phyloP scores from a whole-genome alignment of 2,113 vertebrate species.

The Centropus bengalensis region DNA sequence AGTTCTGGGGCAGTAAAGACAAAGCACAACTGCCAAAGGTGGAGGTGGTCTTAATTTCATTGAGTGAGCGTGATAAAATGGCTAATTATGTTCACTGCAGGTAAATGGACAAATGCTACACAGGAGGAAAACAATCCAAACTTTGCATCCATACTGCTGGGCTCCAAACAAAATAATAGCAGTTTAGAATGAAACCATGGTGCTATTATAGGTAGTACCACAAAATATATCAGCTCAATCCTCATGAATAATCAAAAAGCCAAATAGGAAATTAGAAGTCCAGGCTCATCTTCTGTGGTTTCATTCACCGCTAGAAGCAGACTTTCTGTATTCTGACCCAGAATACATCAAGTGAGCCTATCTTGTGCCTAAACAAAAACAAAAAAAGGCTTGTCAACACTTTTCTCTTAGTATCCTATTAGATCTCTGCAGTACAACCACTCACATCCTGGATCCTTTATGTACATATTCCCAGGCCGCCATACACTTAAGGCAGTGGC shows the following conservation, averaged over 20 bases:
- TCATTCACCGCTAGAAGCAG: background rate
- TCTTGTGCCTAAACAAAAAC: background rate
- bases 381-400: background rate
- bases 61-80: background rate
- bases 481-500: background rate
- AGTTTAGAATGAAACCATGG: background rate
- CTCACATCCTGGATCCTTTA: background rate
- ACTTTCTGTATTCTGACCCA: background rate
- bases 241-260: constrained; percentile 15
- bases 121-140: background rate
- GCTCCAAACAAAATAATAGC: background rate
- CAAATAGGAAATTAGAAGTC: constrained; percentile 4
- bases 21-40: background rate
- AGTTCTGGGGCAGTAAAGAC: background rate
- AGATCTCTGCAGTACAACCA: background rate
- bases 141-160: background rate
- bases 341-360: background rate
- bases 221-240: background rate
- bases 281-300: background rate
- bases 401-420: background rate
- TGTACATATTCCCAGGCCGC: background rate
- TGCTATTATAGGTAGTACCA: background rate
- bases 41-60: background rate
- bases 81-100: background rate
- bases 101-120: background rate